A percentile compares a stretch with the other conserved stretches of the same genome.
Evolutionary conservation across 2,113 vertebrate species (phyloP).

Genomic region (Seriola dumerili): DNA sequence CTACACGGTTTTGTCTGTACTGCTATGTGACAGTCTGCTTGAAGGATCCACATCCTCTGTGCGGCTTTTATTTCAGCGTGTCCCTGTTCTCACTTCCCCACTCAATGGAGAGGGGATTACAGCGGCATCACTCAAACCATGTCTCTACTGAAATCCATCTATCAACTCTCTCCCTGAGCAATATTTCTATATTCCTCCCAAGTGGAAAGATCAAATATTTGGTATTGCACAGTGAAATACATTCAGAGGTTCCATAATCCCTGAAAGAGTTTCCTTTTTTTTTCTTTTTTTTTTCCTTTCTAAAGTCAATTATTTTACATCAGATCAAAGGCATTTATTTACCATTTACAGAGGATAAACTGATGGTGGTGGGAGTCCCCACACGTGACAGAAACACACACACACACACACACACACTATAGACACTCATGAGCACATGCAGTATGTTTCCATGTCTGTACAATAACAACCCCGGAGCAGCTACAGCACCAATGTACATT

Average conservation of each 20-base stretch:
- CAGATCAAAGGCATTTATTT: constrained; percentile 69
- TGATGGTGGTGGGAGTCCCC: constrained; percentile 20
- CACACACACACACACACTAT: too few species aligned
- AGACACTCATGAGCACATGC: not conserved
- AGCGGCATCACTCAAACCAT: constrained; percentile 62
- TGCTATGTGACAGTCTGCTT: constrained; percentile 28
- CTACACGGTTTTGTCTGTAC: not conserved
- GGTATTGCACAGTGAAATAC: constrained; percentile 56
- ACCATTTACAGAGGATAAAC: constrained; percentile 55
- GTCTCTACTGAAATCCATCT: constrained; percentile 68
- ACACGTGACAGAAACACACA: not conserved
- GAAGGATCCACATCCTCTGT: constrained; percentile 28
- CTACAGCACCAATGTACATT: not conserved
- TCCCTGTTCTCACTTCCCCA: constrained; percentile 41
- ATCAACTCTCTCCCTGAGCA: constrained; percentile 62
- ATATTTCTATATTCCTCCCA: constrained; percentile 63
- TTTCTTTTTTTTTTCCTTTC: constrained; percentile 19
- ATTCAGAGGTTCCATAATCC: constrained; percentile 57
- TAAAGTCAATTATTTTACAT: constrained; percentile 65
- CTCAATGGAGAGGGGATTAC: constrained; percentile 70
- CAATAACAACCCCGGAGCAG: not conserved
- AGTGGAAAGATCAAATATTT: constrained; percentile 75
- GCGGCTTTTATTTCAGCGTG: constrained; percentile 49
- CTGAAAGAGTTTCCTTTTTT: constrained; percentile 39
- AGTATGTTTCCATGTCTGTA: not conserved